A percentile compares a stretch with the other conserved stretches of the same genome.
These are phyloP conservation scores for Scaptomyza polygonia DNA, from an alignment of 2,888 invertebrate genomes.

Conservation along the genomic window DNA sequence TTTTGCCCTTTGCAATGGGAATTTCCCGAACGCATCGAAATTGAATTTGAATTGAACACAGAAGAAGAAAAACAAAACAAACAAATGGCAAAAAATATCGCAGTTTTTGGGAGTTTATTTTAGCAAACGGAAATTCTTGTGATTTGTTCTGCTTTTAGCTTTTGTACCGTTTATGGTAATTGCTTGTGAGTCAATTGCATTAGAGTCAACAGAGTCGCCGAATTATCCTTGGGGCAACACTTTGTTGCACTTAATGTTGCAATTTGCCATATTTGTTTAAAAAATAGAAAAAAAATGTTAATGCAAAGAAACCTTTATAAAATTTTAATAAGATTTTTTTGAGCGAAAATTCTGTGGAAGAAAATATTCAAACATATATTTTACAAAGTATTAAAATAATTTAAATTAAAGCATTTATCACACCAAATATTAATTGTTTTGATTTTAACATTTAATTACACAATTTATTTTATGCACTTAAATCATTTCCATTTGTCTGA, in stretches of 20 bases:
- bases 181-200: constrained; percentile 50
- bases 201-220: constrained; percentile 21
- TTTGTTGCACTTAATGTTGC: constrained; percentile 42
- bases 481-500: too few species aligned
- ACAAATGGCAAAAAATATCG: constrained; percentile 32
- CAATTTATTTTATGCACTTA: too few species aligned
- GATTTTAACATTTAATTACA: too few species aligned
- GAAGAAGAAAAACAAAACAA: constrained; percentile 32
- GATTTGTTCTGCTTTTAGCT: constrained; percentile 17
- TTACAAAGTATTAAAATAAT: too few species aligned
- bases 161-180: constrained; percentile 38
- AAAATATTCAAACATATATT: too few species aligned
- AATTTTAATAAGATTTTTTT: neutral
- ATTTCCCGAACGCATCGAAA: constrained; percentile 56
- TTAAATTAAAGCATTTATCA: too few species aligned
- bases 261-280: constrained; percentile 11
- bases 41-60: constrained; percentile 64
- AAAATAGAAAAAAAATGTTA: too few species aligned
- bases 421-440: too few species aligned
- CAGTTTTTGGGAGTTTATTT: constrained; percentile 15
- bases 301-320: neutral
- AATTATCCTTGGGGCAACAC: constrained; percentile 58
- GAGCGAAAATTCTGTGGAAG: too few species aligned
- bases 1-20: constrained; percentile 49
- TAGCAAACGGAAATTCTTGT: constrained; percentile 33